Percentiles rank a stretch among this genome's conserved stretches.
Conservation (phyloP, 2,113 vertebrate genomes). For the Oryzias melastigma region DNA sequence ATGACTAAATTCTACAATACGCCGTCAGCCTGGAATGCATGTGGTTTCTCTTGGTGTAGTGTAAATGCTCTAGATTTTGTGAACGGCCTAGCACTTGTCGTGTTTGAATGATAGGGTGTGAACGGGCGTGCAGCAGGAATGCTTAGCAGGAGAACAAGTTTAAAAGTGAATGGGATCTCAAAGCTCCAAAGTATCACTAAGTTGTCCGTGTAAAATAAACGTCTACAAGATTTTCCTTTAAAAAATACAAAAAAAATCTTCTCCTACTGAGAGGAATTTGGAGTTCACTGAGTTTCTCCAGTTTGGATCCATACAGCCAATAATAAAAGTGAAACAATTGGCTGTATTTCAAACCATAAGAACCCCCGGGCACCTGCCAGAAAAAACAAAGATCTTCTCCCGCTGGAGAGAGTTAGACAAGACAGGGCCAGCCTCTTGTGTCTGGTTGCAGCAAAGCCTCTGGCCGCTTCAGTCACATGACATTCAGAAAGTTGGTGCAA, state of each 20-base stretch:
- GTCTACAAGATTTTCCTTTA: too few species aligned
- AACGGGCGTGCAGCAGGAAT: background rate
- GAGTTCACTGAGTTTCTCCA: too few species aligned
- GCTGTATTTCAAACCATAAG: too few species aligned
- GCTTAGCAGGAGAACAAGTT: background rate
- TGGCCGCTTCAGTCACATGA: constrained; percentile 9
- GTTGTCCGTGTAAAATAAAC: too few species aligned
- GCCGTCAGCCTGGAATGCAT: background rate
- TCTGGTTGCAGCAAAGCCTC: constrained; percentile 10
- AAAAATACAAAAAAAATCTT: too few species aligned
- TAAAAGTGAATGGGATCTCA: too few species aligned
- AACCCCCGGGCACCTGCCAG: background rate
- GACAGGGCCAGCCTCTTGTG: constrained; percentile 9
- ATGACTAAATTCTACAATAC: constrained; percentile 43
- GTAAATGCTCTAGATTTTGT: background rate
- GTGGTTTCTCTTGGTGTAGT: background rate
- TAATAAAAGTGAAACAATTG: too few species aligned
- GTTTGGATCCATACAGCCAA: too few species aligned
- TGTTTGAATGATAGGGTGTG: constrained; percentile 19
- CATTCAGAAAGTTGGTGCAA: background rate
- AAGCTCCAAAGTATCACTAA: too few species aligned
- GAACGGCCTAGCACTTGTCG: constrained; percentile 4
- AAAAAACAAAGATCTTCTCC: background rate
- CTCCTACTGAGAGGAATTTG: too few species aligned
- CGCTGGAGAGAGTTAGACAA: constrained; percentile 16